Percentiles rank a stretch among this genome's conserved stretches.
Conservation (phyloP, 2,113 vertebrate genomes). For the Ictidomys tridecemlineatus region DNA sequence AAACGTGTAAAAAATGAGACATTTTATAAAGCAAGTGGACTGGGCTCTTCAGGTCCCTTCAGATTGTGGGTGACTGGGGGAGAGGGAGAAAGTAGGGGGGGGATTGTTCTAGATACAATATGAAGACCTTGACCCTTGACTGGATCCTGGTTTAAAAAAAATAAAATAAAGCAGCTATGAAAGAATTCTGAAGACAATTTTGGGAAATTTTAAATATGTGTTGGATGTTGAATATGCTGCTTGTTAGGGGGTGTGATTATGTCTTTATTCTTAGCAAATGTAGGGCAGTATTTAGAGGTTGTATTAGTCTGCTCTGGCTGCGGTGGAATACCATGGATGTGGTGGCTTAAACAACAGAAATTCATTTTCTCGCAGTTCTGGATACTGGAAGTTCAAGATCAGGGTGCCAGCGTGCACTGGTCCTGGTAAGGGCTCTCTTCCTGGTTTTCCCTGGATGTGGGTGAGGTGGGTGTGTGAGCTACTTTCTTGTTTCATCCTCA, state of each 20-base stretch:
- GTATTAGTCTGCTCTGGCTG: neutral
- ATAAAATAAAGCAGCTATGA: conserved; percentile 2
- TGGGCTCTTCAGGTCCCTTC: neutral
- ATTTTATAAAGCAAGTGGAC: neutral
- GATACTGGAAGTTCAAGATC: neutral
- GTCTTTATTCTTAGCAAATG: neutral
- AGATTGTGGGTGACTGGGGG: neutral
- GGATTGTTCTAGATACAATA: neutral
- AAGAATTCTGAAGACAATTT: neutral
- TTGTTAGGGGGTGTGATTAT: neutral
- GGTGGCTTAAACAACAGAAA: neutral
- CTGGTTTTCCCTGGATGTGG: neutral
- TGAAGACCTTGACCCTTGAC: neutral
- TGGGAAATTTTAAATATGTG: neutral
- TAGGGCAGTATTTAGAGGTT: neutral
- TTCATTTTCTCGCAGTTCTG: neutral
- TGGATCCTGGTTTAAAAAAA: neutral
- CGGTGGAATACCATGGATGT: neutral
- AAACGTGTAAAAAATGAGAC: neutral
- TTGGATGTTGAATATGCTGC: neutral
- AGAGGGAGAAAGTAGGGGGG: too few species aligned
- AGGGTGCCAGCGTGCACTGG: too few species aligned
- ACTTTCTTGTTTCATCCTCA: neutral
- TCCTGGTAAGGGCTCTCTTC: neutral
- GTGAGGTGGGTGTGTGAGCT: neutral